phyloP scores from a whole-genome alignment of 2,888 invertebrate species.

The Pseudococcus jackbeardsleyi region DNA sequence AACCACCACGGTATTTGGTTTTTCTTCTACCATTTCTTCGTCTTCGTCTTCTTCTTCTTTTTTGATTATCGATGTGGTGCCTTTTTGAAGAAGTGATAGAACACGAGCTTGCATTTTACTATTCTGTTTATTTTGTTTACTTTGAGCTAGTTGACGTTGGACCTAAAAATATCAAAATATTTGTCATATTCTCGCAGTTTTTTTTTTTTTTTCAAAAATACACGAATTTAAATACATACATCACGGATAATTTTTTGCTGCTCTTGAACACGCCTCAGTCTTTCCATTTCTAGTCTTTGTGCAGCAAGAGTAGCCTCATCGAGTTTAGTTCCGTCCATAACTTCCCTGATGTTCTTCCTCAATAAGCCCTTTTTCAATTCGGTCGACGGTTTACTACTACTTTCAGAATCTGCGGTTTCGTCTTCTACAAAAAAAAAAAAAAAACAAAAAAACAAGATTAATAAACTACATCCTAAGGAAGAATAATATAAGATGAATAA shows the following conservation, averaged over 20 bases:
- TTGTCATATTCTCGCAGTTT: background rate
- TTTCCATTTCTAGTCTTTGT: constrained; percentile 92
- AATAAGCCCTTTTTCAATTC: constrained; percentile 76
- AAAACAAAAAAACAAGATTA: too few relatives aligned
- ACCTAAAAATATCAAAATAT: constrained; percentile 70
- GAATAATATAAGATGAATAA: background rate
- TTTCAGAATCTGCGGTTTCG: constrained; percentile 69
- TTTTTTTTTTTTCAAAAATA: constrained; percentile 4
- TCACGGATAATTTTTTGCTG: constrained; percentile 87
- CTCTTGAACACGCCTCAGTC: constrained; percentile 86
- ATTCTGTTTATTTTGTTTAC: constrained; percentile 75
- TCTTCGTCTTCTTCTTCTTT: constrained; percentile 66
- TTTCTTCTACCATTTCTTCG: constrained; percentile 62
- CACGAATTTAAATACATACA: constrained; percentile 67
- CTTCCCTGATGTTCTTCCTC: constrained; percentile 90
- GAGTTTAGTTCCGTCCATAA: constrained; percentile 92
- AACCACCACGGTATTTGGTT: constrained; percentile 68
- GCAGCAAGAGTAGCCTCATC: constrained; percentile 93
- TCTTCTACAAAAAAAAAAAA: constrained; percentile 67
- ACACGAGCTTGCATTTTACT: constrained; percentile 77
- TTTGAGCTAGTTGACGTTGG: constrained; percentile 83
- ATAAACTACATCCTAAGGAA: background rate
- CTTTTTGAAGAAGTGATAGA: constrained; percentile 79
- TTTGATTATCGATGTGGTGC: constrained; percentile 68
- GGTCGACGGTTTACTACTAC: constrained; percentile 69